phyloP scores from a whole-genome alignment of 2,888 invertebrate species.

The Sphecodes monilicornis region DNA sequence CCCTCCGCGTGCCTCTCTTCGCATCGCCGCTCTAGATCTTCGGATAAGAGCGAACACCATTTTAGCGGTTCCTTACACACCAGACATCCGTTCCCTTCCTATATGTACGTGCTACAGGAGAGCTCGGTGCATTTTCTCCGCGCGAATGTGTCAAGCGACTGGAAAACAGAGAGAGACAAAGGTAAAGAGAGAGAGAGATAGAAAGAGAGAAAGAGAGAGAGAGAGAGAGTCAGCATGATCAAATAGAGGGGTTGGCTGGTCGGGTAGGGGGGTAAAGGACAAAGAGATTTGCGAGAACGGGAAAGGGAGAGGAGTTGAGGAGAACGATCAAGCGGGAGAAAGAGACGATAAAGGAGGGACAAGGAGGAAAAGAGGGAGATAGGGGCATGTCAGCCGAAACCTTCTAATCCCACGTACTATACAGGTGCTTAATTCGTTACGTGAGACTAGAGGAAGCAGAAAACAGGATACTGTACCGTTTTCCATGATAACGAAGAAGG shows the following conservation, averaged over 20 bases:
- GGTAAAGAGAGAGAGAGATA: constrained; percentile 8
- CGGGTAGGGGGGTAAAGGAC: constrained; percentile 35
- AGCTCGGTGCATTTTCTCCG: constrained; percentile 72
- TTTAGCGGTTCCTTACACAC: constrained; percentile 85
- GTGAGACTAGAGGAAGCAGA: constrained; percentile 67
- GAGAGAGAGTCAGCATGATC: constrained; percentile 27
- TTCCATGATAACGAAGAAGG: constrained; percentile 67
- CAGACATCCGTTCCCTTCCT: constrained; percentile 84
- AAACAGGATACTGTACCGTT: constrained; percentile 72
- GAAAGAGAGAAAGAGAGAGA: neutral
- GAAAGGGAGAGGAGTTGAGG: constrained; percentile 20
- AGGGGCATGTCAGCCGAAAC: constrained; percentile 61
- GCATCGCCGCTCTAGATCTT: constrained; percentile 84
- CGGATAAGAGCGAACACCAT: constrained; percentile 84
- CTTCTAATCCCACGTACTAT: constrained; percentile 68
- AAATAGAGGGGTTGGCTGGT: constrained; percentile 1
- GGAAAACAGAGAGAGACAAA: constrained; percentile 30
- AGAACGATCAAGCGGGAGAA: neutral
- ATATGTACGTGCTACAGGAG: constrained; percentile 61
- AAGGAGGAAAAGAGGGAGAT: constrained; percentile 33
- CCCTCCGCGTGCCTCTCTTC: constrained; percentile 83
- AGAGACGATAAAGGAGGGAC: neutral
- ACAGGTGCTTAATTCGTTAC: constrained; percentile 66
- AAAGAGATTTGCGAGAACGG: constrained; percentile 36
- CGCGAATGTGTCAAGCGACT: constrained; percentile 68